Percentiles rank a stretch among this genome's conserved stretches.
These are phyloP conservation scores for Exephanes ischioxanthus DNA, from an alignment of 2,888 invertebrate genomes.

Conservation along the genomic window DNA sequence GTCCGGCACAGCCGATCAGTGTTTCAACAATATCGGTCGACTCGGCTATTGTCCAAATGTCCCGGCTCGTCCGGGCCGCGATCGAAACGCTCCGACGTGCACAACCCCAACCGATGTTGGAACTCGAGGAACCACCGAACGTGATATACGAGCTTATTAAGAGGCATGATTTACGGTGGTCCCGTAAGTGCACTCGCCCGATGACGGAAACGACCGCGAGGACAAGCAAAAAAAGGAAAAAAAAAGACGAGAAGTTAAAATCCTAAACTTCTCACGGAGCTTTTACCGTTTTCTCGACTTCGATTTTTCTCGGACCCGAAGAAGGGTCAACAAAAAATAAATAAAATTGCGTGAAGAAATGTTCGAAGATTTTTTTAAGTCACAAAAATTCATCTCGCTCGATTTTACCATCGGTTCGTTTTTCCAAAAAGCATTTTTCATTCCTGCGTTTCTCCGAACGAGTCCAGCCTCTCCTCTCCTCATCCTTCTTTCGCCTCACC, in stretches of 20 bases:
- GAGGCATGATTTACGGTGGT: slow-evolving; percentile 66
- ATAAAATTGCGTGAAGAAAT: neutral
- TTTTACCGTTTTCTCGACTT: slow-evolving; percentile 20
- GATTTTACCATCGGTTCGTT: slow-evolving; percentile 11
- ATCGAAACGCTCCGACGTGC: slow-evolving; percentile 5
- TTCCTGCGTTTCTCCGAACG: slow-evolving; percentile 14
- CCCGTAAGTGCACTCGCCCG: slow-evolving; percentile 29
- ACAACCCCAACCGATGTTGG: slow-evolving; percentile 43
- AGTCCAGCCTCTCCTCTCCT: slow-evolving; percentile 58
- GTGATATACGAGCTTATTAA: slow-evolving; percentile 70
- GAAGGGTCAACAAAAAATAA: slow-evolving; percentile 24
- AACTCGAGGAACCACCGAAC: slow-evolving; percentile 41
- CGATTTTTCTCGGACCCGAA: neutral
- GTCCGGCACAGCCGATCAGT: slow-evolving; percentile 65
- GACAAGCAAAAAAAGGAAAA: slow-evolving; percentile 37
- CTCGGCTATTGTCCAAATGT: slow-evolving; percentile 71
- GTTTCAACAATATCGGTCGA: slow-evolving; percentile 77
- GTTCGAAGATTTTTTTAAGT: neutral
- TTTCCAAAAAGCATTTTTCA: slow-evolving; percentile 42
- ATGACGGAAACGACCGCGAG: slow-evolving; percentile 37
- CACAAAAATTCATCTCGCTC: neutral
- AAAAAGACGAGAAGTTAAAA: slow-evolving; percentile 35
- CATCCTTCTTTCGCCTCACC: slow-evolving; percentile 64
- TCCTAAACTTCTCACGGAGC: slow-evolving; percentile 57
- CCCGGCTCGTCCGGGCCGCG: slow-evolving; percentile 22